A percentile compares a stretch with the other conserved stretches of the same genome.
phyloP scores from a whole-genome alignment of 1,140 invertebrate genomes.

The Caenorhabditis brenneri region DNA sequence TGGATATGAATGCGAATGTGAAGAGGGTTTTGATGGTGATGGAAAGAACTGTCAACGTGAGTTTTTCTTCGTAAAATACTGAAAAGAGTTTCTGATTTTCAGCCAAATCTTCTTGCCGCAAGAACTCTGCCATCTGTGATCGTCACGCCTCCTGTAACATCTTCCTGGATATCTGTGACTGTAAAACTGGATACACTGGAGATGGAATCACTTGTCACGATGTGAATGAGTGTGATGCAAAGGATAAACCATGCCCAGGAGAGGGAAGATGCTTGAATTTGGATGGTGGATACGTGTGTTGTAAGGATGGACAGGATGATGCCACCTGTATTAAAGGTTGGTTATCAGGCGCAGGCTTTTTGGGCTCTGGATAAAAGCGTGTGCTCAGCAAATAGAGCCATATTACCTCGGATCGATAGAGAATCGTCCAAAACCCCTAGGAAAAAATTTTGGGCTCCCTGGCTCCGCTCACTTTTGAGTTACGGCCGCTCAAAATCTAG shows the following conservation, averaged over 20 bases:
- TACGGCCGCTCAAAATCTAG: too few relatives aligned
- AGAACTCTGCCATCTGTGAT: slow-evolving; percentile 61
- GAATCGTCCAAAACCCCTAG: too few relatives aligned
- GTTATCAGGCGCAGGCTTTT: too few relatives aligned
- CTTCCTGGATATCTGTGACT: slow-evolving; percentile 58
- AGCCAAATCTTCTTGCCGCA: slow-evolving; percentile 60
- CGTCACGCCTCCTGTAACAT: slow-evolving; percentile 60
- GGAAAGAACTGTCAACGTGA: slow-evolving; percentile 60
- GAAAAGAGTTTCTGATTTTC: too few relatives aligned
- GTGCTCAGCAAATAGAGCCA: too few relatives aligned
- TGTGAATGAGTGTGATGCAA: slow-evolving; percentile 63
- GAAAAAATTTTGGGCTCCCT: too few relatives aligned
- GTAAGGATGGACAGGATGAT: slow-evolving; percentile 55
- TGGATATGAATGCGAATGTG: slow-evolving; percentile 64
- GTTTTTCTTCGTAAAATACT: too few relatives aligned
- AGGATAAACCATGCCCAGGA: slow-evolving; percentile 52
- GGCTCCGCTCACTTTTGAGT: too few relatives aligned
- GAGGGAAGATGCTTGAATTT: slow-evolving; percentile 60
- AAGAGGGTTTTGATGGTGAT: slow-evolving; percentile 64
- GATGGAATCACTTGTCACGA: slow-evolving; percentile 63
- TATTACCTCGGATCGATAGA: too few relatives aligned
- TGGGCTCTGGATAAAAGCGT: too few relatives aligned
- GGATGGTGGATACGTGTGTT: slow-evolving; percentile 65
- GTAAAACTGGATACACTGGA: slow-evolving; percentile 62
- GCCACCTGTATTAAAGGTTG: slow-evolving; percentile 59